These are phyloP conservation scores for Dryomyza anilis DNA, from an alignment of 2,888 invertebrate genomes.

Conservation along the genomic window DNA sequence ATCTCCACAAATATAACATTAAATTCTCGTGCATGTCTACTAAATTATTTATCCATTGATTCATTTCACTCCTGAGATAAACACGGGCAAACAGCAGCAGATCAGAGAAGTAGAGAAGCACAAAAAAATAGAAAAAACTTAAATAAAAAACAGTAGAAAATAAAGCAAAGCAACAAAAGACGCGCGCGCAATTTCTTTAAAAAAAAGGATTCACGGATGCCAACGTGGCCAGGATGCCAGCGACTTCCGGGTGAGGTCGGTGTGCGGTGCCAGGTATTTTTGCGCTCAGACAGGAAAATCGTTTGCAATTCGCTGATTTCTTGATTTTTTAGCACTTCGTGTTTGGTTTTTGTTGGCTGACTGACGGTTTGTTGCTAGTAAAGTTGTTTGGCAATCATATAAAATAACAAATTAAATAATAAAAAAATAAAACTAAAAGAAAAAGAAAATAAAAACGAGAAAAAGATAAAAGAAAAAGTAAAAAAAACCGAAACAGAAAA, in stretches of 20 bases:
- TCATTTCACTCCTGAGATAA: conserved; percentile 21
- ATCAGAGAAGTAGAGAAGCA: background rate
- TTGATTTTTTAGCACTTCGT: background rate
- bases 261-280: background rate
- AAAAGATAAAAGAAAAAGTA: conserved; percentile 1
- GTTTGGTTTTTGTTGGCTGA: background rate
- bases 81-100: background rate
- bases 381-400: no score
- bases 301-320: conserved; percentile 1
- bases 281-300: conserved; percentile 7
- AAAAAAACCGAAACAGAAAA: background rate
- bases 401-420: no score
- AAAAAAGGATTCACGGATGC: background rate
- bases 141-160: background rate
- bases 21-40: conserved; percentile 30
- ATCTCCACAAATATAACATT: conserved; percentile 27
- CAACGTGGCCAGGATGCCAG: background rate
- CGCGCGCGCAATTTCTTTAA: background rate
- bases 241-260: background rate
- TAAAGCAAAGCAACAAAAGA: background rate
- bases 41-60: conserved; percentile 29
- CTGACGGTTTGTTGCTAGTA: no score
- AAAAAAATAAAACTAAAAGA: conserved; percentile 19
- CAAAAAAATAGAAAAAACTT: background rate
- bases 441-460: background rate